A percentile compares a stretch with the other conserved stretches of the same genome.
These are phyloP conservation scores for Phoxinus dragarum DNA, from an alignment of 2,797 vertebrate genomes.

Conservation along the genomic window DNA sequence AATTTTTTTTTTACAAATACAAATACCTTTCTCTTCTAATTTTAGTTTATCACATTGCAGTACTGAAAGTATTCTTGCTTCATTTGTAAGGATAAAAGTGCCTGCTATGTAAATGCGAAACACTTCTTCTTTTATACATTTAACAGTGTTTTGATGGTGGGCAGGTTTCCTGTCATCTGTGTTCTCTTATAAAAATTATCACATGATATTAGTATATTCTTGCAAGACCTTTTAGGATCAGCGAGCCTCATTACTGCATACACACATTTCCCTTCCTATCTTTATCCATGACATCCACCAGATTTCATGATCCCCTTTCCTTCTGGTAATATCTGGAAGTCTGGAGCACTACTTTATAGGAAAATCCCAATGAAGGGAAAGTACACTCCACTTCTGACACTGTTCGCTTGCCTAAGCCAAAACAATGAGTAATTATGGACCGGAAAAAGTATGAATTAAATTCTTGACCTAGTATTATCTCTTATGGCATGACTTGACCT, in stretches of 20 bases:
- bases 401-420: not conserved
- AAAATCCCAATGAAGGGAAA: slow-evolving; percentile 35
- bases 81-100: not conserved
- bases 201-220: not conserved
- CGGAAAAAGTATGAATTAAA: not conserved
- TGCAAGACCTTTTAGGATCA: not conserved
- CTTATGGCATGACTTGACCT: not conserved
- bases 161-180: not conserved
- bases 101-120: not conserved
- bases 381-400: not conserved
- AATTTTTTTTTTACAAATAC: not conserved
- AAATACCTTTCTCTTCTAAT: not conserved
- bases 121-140: not conserved
- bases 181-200: not conserved
- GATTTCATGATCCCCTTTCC: not conserved
- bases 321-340: not conserved
- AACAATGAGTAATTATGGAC: slow-evolving; percentile 24
- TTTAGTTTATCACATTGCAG: not conserved
- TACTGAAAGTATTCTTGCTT: not conserved
- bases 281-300: not conserved
- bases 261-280: not conserved
- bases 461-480: slow-evolving; percentile 1
- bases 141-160: not conserved
- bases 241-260: not conserved
- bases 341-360: not conserved